Evolutionary conservation across 2,888 invertebrate genomes (phyloP), one percentile per base, ranked within the genome.

Genomic region (Philereme transversata): DNA sequence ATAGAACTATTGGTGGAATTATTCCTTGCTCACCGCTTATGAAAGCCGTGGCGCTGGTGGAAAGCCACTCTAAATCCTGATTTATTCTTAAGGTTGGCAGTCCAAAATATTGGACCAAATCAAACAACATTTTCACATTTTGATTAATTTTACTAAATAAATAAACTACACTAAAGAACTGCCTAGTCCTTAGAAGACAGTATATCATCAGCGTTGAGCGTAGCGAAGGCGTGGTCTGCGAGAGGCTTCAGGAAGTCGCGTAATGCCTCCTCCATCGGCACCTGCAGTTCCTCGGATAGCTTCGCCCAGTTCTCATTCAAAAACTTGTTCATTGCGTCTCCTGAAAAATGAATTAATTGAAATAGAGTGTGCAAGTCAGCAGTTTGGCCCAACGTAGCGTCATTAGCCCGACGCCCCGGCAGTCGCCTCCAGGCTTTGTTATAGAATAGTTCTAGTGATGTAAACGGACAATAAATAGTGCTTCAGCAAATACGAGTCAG

Each of bases 281-380:
- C 94, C 72, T 95, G 95, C 4, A 97, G 91, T 74, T 97, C 96
- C 36, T 94, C 94, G 0, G 95, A 93, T 1, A 97, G 90, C 38
- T 93, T 93, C 72, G 94, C 93, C 96, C 96, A 97, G 78, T 97
- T 96, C 50, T 96, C 95, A 75, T 96, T 97, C 33, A 97, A 81
- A 78, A 96, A 96, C 38, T 93, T 82, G 79, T 97, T 97, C 95
- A 96, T 95, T 3, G 95, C 93, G 22, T 94, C 92, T 36, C 96
- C 96, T 93, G 77, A 6, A 84, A 11, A 44, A 44, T 6, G 6
- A 22, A 22, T 22, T 22, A 22, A 22, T 22, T 22, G 3, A 22
- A 22, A 22, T 22, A 22, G 22, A 22, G 22, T 22, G 22, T n/a
- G n/a, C n/a, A n/a, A n/a, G n/a, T n/a, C n/a, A n/a, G n/a, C n/a